These are phyloP conservation scores for Drosophila sechellia DNA, from an alignment of 1,140 invertebrate genomes.

Conservation along the genomic window DNA sequence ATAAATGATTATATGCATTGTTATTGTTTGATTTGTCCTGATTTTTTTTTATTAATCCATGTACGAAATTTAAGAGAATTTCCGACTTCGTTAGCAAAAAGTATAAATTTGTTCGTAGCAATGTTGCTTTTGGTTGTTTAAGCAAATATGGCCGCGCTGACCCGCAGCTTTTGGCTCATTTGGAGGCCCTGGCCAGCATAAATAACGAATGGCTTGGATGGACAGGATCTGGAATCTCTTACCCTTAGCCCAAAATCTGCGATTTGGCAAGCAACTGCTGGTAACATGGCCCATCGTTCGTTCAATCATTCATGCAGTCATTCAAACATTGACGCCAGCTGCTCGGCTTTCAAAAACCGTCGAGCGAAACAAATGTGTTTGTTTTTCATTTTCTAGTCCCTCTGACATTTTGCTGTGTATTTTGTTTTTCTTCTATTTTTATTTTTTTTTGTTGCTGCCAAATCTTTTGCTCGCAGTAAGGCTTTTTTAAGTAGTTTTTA, in stretches of 20 bases:
- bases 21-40: neutral
- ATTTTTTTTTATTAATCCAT: neutral
- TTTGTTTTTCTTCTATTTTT: slow-evolving; percentile 2
- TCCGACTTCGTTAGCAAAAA: neutral
- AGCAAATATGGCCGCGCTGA: slow-evolving; percentile 58
- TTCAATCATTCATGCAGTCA: slow-evolving; percentile 74
- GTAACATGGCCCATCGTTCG: slow-evolving; percentile 48
- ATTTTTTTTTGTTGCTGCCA: slow-evolving; percentile 25
- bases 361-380: slow-evolving; percentile 67
- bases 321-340: slow-evolving; percentile 74
- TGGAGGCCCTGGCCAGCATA: slow-evolving; percentile 52
- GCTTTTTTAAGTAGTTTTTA: slow-evolving; percentile 77
- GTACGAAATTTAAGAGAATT: neutral
- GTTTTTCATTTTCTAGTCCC: slow-evolving; percentile 72
- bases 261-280: slow-evolving; percentile 55
- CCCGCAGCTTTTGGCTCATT: slow-evolving; percentile 73
- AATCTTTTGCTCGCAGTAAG: slow-evolving; percentile 49
- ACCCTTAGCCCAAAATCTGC: slow-evolving; percentile 6
- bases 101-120: neutral
- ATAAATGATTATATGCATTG: too few species aligned
- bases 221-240: slow-evolving; percentile 18
- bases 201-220: slow-evolving; percentile 43
- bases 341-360: slow-evolving; percentile 36
- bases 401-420: slow-evolving; percentile 31
- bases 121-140: slow-evolving; percentile 35